Percentiles rank a stretch among this genome's conserved stretches.
phyloP scores from a whole-genome alignment of 2,888 invertebrate genomes.

The Nemurella pictetii region DNA sequence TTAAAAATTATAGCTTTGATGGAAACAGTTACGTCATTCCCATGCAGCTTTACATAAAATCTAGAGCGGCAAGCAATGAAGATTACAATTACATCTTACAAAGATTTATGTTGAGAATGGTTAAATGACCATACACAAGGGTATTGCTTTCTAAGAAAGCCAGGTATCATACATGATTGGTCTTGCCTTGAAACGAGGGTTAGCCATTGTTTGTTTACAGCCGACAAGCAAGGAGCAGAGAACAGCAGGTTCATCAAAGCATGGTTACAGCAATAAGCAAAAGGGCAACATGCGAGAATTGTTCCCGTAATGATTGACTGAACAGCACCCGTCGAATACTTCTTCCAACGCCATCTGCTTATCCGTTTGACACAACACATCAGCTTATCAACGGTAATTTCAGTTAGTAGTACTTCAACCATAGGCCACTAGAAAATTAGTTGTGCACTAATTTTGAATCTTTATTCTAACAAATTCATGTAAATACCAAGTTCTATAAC shows the following conservation, averaged over 20 bases:
- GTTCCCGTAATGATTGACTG: too few relatives aligned
- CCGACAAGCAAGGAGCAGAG: not conserved
- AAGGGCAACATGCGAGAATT: not conserved
- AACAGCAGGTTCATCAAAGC: not conserved
- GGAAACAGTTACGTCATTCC: not conserved
- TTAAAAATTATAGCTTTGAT: not conserved
- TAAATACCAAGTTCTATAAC: too few relatives aligned
- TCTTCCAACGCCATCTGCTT: too few relatives aligned
- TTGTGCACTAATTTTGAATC: too few relatives aligned
- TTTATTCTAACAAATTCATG: too few relatives aligned
- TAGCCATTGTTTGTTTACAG: constrained; percentile 13
- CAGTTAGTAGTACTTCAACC: too few relatives aligned
- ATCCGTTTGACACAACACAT: too few relatives aligned
- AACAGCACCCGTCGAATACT: too few relatives aligned
- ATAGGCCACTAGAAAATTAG: too few relatives aligned
- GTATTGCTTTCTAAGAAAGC: not conserved
- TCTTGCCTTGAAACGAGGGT: constrained; percentile 14
- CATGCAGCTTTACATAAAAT: not conserved
- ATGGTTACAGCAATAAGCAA: not conserved
- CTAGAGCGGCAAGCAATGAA: not conserved
- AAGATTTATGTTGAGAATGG: not conserved
- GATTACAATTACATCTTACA: not conserved
- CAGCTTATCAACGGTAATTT: too few relatives aligned
- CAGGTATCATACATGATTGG: not conserved
- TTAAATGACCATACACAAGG: not conserved